These are phyloP conservation scores for Endomychus coccineus DNA, from an alignment of 2,888 invertebrate genomes.

Conservation along the genomic window DNA sequence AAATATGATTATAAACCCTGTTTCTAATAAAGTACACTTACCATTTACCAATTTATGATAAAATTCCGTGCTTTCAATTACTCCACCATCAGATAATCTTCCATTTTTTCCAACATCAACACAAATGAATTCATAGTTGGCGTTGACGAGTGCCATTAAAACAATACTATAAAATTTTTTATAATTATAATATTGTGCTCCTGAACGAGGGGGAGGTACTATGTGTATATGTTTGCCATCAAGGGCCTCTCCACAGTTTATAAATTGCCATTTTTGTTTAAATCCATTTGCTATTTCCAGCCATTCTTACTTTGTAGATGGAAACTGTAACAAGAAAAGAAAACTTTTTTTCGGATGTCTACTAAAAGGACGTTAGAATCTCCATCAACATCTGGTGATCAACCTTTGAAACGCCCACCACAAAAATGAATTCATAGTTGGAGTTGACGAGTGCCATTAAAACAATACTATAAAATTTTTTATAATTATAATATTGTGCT, in stretches of 20 bases:
- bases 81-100: slow-evolving; percentile 15
- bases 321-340: slow-evolving; percentile 1
- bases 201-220: slow-evolving; percentile 5
- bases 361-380: no score
- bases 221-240: slow-evolving; percentile 4
- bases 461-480: no score
- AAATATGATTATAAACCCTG: no score
- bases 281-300: slow-evolving; percentile 1
- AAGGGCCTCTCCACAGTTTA: slow-evolving; percentile 3
- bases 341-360: not conserved
- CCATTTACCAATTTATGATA: slow-evolving; percentile 6
- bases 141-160: slow-evolving; percentile 15
- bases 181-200: slow-evolving; percentile 15
- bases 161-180: slow-evolving; percentile 15
- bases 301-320: not conserved
- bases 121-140: slow-evolving; percentile 15
- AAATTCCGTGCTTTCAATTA: slow-evolving; percentile 13
- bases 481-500: no score
- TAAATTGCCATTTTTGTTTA: slow-evolving; percentile 2
- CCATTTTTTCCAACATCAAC: slow-evolving; percentile 16
- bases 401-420: no score
- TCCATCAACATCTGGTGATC: no score
- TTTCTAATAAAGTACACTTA: no score
- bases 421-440: no score
- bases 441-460: no score